A percentile compares a stretch with the other conserved stretches of the same genome.
These are phyloP conservation scores for Ondatra zibethicus DNA, from an alignment of 2,113 vertebrate genomes.

Conservation along the genomic window DNA sequence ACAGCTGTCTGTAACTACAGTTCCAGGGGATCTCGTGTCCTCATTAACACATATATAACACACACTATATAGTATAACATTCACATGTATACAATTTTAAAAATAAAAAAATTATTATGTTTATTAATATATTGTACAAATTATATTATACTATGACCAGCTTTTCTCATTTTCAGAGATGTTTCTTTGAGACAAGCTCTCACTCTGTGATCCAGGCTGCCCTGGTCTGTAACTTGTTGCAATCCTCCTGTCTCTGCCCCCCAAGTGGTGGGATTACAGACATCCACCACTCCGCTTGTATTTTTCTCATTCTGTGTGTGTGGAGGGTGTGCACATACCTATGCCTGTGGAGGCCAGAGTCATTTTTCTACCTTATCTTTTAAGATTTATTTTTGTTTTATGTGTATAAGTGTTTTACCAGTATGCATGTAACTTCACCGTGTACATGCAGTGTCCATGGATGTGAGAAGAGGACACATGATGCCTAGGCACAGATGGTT, in stretches of 20 bases:
- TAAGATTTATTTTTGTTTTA: not conserved
- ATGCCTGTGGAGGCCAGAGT: not conserved
- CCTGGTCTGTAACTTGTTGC: not conserved
- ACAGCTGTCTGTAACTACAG: not conserved
- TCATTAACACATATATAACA: not conserved
- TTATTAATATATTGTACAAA: constrained; percentile 10
- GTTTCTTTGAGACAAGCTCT: not conserved
- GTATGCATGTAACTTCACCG: not conserved
- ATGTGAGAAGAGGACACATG: not conserved
- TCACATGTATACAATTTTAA: not conserved
- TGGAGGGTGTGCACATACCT: no score
- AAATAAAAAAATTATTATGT: constrained; percentile 25
- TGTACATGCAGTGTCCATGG: not conserved
- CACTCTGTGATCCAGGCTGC: not conserved
- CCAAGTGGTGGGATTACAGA: not conserved
- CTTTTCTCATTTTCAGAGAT: not conserved
- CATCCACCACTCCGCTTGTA: not conserved
- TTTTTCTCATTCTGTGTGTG: not conserved
- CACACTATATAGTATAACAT: not conserved
- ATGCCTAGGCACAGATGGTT: not conserved
- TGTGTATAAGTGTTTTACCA: not conserved
- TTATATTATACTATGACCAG: not conserved
- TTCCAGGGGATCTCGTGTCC: not conserved
- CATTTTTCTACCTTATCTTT: not conserved
- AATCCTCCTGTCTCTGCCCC: not conserved